phyloP scores from a whole-genome alignment of 2,888 invertebrate genomes.

The Odontomyia ornata region DNA sequence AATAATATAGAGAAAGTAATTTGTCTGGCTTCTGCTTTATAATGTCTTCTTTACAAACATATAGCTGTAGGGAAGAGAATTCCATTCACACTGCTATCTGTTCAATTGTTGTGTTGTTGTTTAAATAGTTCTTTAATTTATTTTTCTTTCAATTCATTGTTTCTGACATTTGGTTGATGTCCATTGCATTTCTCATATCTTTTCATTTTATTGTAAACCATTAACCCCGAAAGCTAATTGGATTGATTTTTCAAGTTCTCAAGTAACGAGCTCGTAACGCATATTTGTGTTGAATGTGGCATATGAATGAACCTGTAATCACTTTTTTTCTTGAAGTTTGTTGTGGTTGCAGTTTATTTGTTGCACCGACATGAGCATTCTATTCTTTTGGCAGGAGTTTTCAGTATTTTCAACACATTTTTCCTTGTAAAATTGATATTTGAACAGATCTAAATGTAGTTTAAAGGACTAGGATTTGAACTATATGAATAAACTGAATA shows the following conservation, averaged over 20 bases:
- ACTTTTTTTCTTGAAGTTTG: background rate
- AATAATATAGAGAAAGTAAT: constrained; percentile 32
- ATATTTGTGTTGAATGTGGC: background rate
- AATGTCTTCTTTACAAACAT: background rate
- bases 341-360: background rate
- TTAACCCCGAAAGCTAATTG: constrained; percentile 63
- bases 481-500: no score
- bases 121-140: background rate
- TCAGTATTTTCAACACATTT: no score
- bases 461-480: no score
- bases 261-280: constrained; percentile 26
- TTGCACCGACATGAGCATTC: background rate
- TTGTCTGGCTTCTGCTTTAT: constrained; percentile 44
- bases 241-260: constrained; percentile 53
- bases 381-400: no score
- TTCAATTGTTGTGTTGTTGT: background rate
- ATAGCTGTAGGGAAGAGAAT: background rate
- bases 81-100: background rate
- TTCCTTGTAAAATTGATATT: no score
- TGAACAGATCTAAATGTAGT: no score
- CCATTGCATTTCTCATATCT: background rate
- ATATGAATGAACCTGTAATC: constrained; percentile 35
- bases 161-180: background rate
- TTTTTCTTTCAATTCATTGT: background rate
- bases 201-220: constrained; percentile 53